Evolutionary conservation across 2,113 vertebrate species (phyloP).

Genomic region (Oreochromis niloticus): DNA sequence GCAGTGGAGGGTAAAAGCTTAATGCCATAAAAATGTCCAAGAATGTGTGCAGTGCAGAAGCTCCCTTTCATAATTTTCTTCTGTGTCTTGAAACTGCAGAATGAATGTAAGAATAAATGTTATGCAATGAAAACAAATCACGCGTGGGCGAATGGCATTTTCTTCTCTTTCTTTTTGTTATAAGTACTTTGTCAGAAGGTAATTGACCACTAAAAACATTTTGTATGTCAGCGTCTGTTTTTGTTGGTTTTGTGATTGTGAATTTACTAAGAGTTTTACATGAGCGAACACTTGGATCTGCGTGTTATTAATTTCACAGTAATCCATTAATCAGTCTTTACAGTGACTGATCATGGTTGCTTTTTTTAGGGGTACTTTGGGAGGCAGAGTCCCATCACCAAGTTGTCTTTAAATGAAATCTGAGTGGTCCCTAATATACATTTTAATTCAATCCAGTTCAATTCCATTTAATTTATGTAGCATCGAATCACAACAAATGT

Average conservation of each 20-base stretch:
- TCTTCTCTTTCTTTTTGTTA: background rate
- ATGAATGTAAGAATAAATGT: background rate
- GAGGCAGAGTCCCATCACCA: background rate
- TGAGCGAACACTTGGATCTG: background rate
- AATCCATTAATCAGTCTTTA: background rate
- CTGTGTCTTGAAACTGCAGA: background rate
- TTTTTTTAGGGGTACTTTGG: background rate
- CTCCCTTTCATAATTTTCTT: background rate
- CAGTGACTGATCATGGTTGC: background rate
- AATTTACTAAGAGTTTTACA: background rate
- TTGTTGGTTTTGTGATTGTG: background rate
- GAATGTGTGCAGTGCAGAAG: background rate
- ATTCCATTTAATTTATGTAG: background rate
- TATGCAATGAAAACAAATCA: background rate
- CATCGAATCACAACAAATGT: background rate
- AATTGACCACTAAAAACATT: background rate
- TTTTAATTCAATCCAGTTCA: background rate
- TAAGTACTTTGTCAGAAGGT: background rate
- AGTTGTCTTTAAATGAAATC: background rate
- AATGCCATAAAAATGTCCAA: background rate
- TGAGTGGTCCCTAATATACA: background rate
- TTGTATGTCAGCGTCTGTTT: background rate
- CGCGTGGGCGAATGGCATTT: background rate
- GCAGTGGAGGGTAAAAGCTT: conserved; percentile 27
- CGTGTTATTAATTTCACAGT: background rate